Evolutionary conservation across 2,888 invertebrate genomes (phyloP).

Genomic region (Pemphredon lugubris): DNA sequence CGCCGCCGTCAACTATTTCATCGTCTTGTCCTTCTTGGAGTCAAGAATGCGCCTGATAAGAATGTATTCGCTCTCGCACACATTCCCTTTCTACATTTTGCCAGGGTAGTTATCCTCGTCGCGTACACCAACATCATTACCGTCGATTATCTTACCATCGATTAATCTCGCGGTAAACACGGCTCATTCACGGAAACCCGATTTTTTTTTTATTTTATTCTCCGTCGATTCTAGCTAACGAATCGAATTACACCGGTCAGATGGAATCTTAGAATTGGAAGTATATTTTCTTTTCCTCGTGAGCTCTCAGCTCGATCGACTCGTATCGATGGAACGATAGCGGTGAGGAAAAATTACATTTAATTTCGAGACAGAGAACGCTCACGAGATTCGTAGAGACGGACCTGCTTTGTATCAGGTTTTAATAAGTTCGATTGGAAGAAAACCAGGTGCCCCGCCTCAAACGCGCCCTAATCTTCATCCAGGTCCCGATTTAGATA

Average conservation of each 20-base stretch:
- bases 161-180: slow-evolving; percentile 8
- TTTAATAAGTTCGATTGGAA: slow-evolving; percentile 36
- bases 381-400: not conserved
- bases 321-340: not conserved
- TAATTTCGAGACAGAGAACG: not conserved
- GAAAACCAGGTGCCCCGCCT: slow-evolving; percentile 43
- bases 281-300: too few relatives aligned
- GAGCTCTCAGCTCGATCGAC: too few relatives aligned
- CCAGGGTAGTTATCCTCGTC: slow-evolving; percentile 18
- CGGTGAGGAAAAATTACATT: too few relatives aligned
- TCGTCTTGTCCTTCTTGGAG: slow-evolving; percentile 21
- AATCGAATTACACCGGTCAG: too few relatives aligned
- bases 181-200: slow-evolving; percentile 20
- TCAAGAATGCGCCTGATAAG: slow-evolving; percentile 8
- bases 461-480: slow-evolving; percentile 27
- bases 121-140: slow-evolving; percentile 18
- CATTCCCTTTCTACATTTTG: slow-evolving; percentile 22
- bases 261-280: too few relatives aligned
- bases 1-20: slow-evolving; percentile 34
- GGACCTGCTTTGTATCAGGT: slow-evolving; percentile 27
- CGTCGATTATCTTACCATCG: slow-evolving; percentile 36
- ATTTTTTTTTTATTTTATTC: slow-evolving; percentile 33
- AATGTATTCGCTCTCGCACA: slow-evolving; percentile 6
- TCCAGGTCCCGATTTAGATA: slow-evolving; percentile 32
- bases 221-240: too few relatives aligned